A percentile compares a stretch with the other conserved stretches of the same genome.
These are phyloP conservation scores for Paradoxurus hermaphroditus DNA, from an alignment of 2,113 vertebrate species.

Conservation along the genomic window DNA sequence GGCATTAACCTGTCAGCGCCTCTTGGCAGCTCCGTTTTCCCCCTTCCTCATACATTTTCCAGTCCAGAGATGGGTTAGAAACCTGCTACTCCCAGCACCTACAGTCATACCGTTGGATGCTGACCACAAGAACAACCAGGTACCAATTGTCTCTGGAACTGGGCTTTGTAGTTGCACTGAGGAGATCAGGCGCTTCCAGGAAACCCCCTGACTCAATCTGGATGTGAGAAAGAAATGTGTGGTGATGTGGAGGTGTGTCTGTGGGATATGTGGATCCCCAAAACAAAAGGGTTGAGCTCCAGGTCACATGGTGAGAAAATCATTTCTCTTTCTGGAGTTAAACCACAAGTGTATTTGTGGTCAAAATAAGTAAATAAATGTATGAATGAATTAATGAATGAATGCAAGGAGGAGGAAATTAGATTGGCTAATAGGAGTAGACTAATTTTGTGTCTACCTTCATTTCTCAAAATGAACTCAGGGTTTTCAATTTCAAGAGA, in stretches of 20 bases:
- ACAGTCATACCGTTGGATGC: background rate
- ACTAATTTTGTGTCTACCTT: background rate
- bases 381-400: background rate
- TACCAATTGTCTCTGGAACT: background rate
- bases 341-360: background rate
- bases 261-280: background rate
- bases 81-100: rapidly evolving
- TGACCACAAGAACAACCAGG: background rate
- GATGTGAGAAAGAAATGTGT: background rate
- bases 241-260: background rate
- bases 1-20: background rate
- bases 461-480: background rate
- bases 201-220: background rate
- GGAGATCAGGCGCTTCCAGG: background rate
- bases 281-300: background rate
- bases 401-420: background rate
- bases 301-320: background rate
- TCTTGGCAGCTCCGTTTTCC: background rate
- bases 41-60: background rate
- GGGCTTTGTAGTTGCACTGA: background rate
- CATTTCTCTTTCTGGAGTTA: background rate
- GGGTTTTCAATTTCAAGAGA: background rate
- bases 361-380: background rate
- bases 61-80: background rate
- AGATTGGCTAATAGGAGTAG: background rate